Evolutionary conservation across 53 echinoderm and acorn worm species (phyloP).

Genomic region (Apostichopus leukothele): DNA sequence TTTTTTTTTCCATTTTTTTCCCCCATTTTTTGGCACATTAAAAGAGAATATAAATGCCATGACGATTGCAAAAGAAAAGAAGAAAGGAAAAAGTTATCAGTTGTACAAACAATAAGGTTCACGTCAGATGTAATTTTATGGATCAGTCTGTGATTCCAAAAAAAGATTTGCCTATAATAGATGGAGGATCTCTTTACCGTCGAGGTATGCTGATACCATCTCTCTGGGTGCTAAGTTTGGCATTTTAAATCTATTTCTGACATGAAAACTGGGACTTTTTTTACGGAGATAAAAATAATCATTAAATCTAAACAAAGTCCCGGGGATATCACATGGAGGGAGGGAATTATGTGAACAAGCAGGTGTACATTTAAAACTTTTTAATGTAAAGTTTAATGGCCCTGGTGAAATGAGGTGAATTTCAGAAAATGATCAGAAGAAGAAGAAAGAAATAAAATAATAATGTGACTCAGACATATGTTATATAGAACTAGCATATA

Average conservation of each 20-base stretch:
- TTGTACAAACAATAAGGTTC: constrained; percentile 38
- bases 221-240: constrained; percentile 11
- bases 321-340: too few relatives aligned
- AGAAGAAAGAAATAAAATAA: too few relatives aligned
- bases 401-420: too few relatives aligned
- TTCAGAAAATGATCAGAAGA: too few relatives aligned
- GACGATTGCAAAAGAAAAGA: not conserved
- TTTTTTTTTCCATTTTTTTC: not conserved
- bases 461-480: too few relatives aligned
- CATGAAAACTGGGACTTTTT: not conserved
- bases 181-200: not conserved
- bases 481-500: too few relatives aligned
- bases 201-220: not conserved
- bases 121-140: constrained; percentile 24
- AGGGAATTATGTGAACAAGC: too few relatives aligned
- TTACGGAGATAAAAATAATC: not conserved
- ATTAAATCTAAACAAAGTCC: constrained; percentile 20
- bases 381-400: too few relatives aligned
- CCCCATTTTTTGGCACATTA: constrained; percentile 7
- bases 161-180: not conserved
- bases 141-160: constrained; percentile 1
- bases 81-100: constrained; percentile 4
- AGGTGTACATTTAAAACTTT: too few relatives aligned
- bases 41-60: not conserved
- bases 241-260: not conserved